Conservation (phyloP, 2,113 vertebrate species). For the Charina bottae region DNA sequence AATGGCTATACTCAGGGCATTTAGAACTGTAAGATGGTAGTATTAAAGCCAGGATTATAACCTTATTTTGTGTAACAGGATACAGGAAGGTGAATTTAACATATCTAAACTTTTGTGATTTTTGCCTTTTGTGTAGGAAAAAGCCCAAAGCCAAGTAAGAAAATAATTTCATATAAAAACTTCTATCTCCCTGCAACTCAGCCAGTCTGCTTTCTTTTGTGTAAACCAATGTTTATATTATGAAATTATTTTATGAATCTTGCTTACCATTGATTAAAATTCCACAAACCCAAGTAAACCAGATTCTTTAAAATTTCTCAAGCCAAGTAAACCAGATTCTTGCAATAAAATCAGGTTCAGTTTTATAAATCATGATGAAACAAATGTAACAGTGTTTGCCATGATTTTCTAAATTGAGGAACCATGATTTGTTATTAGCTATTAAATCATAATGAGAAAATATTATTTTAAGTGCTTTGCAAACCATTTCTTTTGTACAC, state of each 20-base stretch:
- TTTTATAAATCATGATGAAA: not conserved
- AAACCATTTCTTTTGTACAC: not conserved
- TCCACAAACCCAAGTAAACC: not conserved
- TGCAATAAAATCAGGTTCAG: not conserved
- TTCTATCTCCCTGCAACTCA: not conserved
- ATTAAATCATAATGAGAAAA: not conserved
- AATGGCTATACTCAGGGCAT: not conserved
- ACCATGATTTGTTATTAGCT: not conserved
- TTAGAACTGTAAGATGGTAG: not conserved
- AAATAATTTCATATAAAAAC: not conserved
- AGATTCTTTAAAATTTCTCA: not conserved
- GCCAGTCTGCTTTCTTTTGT: not conserved
- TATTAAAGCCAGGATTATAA: not conserved
- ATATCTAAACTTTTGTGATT: not conserved
- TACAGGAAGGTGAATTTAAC: not conserved
- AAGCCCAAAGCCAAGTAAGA: not conserved
- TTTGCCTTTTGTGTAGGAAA: not conserved
- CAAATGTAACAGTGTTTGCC: not conserved
- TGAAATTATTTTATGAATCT: not conserved
- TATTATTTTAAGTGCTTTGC: not conserved
- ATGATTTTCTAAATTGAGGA: conserved; percentile 1
- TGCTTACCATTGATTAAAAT: not conserved
- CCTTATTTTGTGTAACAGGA: not conserved
- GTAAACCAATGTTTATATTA: not conserved
- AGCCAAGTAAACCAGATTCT: not conserved